Conservation (phyloP, 2,888 invertebrate genomes). For the Diadromus collaris region DNA sequence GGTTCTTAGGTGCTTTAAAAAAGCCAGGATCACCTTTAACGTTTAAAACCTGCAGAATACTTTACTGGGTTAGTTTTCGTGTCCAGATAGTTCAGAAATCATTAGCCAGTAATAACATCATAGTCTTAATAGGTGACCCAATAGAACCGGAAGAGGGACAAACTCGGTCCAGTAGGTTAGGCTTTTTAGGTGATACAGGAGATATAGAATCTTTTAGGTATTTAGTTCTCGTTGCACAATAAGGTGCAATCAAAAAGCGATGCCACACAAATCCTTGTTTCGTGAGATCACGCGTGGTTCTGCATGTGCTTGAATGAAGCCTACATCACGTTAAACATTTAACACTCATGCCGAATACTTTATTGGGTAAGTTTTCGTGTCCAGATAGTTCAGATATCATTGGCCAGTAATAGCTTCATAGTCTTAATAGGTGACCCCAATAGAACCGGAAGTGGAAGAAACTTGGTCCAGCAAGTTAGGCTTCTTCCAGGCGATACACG, state of each 20-base stretch:
- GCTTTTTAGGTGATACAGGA: slow-evolving; percentile 19
- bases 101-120: not conserved
- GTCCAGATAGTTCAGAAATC: not conserved
- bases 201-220: not conserved
- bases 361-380: not conserved
- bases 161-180: slow-evolving; percentile 27
- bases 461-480: slow-evolving; percentile 26
- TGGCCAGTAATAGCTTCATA: not conserved
- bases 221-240: not conserved
- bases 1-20: too few species aligned
- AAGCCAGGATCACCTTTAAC: not conserved
- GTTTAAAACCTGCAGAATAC: not conserved
- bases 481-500: slow-evolving; percentile 24
- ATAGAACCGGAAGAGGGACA: not conserved
- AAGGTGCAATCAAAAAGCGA: not conserved
- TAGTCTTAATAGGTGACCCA: not conserved
- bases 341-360: not conserved
- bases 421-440: not conserved
- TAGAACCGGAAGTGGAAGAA: not conserved
- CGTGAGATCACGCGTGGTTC: too few species aligned
- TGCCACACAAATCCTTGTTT: not conserved
- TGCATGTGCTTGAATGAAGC: too few species aligned
- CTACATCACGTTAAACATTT: not conserved
- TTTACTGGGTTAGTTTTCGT: not conserved
- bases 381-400: not conserved